These are phyloP conservation scores for Nomada ruficornis DNA, from an alignment of 2,888 invertebrate genomes.

Conservation along the genomic window DNA sequence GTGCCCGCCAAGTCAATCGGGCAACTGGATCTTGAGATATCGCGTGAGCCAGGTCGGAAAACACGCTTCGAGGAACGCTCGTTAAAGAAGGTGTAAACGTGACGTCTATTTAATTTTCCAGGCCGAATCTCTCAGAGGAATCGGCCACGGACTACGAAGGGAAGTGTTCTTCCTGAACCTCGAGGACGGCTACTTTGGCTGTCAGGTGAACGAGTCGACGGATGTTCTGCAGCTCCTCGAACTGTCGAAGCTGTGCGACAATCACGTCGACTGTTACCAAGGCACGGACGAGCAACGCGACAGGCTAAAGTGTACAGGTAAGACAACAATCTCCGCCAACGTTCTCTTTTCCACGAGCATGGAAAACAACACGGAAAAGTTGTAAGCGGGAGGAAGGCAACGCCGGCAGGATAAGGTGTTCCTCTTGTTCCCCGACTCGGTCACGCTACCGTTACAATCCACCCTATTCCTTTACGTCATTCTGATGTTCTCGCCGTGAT, in stretches of 20 bases:
- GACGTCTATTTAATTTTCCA: constrained; percentile 71
- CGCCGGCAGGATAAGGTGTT: background rate
- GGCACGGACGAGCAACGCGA: constrained; percentile 95
- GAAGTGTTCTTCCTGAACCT: constrained; percentile 98
- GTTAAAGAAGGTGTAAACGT: too few relatives aligned
- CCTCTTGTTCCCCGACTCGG: constrained; percentile 26
- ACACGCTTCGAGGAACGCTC: too few relatives aligned
- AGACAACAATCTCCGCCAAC: constrained; percentile 69
- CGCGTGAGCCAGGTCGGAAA: too few relatives aligned
- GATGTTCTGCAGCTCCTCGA: constrained; percentile 97
- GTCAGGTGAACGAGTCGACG: constrained; percentile 98
- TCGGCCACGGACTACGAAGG: constrained; percentile 93
- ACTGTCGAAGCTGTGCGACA: constrained; percentile 97
- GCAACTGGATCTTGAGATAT: too few relatives aligned
- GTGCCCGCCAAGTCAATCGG: too few relatives aligned
- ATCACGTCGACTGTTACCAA: constrained; percentile 94
- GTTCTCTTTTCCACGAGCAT: background rate
- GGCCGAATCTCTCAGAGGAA: constrained; percentile 92
- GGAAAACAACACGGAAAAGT: background rate
- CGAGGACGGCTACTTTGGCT: constrained; percentile 98
- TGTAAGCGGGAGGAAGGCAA: background rate
- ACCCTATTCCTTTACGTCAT: constrained; percentile 47
- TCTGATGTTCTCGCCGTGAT: constrained; percentile 57
- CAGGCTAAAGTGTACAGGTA: constrained; percentile 97
- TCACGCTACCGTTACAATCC: constrained; percentile 60